Evolutionary conservation across 35 echinoderm and acorn worm species (phyloP).

Genomic region (Apostichopus californicus): DNA sequence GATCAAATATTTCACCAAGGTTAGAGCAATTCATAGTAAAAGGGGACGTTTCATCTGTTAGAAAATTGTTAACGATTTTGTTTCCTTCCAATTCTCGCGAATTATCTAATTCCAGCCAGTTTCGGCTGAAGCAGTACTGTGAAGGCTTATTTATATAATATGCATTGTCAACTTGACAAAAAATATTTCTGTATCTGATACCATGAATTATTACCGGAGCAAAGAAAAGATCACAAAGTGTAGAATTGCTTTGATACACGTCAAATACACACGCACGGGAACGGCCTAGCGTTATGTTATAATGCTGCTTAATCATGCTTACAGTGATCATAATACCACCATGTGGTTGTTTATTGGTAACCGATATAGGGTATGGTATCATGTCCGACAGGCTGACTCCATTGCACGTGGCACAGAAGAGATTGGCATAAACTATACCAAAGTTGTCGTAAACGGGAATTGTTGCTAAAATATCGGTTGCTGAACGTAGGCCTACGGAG

Average conservation of each 20-base stretch:
- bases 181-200: neutral
- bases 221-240: neutral
- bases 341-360: neutral
- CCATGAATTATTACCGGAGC: neutral
- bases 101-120: neutral
- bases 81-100: neutral
- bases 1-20: slow-evolving; percentile 46
- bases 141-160: neutral
- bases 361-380: neutral
- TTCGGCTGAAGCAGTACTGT: neutral
- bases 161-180: neutral
- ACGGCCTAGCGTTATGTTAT: neutral
- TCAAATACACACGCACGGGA: neutral
- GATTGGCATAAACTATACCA: slow-evolving; percentile 33
- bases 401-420: slow-evolving; percentile 56
- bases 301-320: neutral
- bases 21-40: slow-evolving; percentile 11
- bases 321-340: neutral
- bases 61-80: neutral
- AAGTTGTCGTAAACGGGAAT: slow-evolving; percentile 34
- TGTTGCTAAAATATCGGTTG: neutral
- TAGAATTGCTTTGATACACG: neutral
- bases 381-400: slow-evolving; percentile 1
- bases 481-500: neutral
- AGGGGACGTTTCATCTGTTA: neutral